phyloP scores from a whole-genome alignment of 2,888 invertebrate genomes.

The Torymus auratus region DNA sequence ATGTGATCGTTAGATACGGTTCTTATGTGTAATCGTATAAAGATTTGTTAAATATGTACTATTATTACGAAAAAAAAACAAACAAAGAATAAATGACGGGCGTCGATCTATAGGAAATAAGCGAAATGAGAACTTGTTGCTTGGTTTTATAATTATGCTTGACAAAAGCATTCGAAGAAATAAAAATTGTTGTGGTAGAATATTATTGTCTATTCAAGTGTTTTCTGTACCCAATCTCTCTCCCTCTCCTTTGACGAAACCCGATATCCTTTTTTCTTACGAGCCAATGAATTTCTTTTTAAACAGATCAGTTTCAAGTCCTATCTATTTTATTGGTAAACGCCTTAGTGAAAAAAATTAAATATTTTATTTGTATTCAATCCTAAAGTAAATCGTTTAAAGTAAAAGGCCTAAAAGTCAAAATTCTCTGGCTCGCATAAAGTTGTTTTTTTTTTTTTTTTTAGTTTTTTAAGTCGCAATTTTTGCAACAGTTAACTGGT shows the following conservation, averaged over 20 bases:
- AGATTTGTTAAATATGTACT: slow-evolving; percentile 73
- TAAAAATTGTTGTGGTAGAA: slow-evolving; percentile 75
- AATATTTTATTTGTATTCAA: no score
- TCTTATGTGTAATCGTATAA: slow-evolving; percentile 56
- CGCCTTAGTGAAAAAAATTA: no score
- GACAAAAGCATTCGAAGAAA: slow-evolving; percentile 72
- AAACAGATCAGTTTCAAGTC: no score
- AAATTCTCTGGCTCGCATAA: no score
- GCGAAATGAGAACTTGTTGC: slow-evolving; percentile 74
- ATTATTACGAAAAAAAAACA: slow-evolving; percentile 43
- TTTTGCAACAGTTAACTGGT: neutral
- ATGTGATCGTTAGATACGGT: slow-evolving; percentile 59
- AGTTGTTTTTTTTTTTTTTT: no score
- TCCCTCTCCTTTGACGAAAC: neutral
- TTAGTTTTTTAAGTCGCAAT: no score
- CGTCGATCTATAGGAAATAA: slow-evolving; percentile 66
- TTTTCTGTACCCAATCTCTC: neutral
- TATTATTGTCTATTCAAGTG: slow-evolving; percentile 27
- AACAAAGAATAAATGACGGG: slow-evolving; percentile 37
- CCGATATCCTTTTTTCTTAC: no score
- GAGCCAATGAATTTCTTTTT: no score
- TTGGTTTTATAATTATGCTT: slow-evolving; percentile 78
- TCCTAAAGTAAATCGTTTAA: no score
- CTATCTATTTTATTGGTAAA: no score
- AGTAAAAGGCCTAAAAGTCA: no score